A percentile compares a stretch with the other conserved stretches of the same genome.
phyloP scores from a whole-genome alignment of 2,113 vertebrate genomes.

The Triplophysa siluroides region DNA sequence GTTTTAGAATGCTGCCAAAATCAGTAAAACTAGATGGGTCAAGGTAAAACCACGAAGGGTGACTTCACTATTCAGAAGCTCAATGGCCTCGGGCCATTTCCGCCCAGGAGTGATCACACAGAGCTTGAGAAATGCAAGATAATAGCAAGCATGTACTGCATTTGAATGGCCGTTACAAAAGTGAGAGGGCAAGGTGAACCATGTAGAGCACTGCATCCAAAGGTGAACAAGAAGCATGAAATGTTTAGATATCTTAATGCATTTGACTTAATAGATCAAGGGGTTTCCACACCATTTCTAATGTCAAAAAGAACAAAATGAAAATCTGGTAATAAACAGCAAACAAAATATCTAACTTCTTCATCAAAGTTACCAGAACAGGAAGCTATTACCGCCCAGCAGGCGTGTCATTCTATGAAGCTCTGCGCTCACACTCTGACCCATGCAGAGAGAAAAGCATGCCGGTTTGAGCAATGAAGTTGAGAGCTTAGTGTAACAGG shows the following conservation, averaged over 20 bases:
- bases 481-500: constrained; percentile 27
- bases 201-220: background rate
- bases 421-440: constrained; percentile 30
- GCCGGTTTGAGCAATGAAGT: constrained; percentile 20
- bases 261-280: no score
- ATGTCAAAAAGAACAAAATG: background rate
- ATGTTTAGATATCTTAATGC: background rate
- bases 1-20: constrained; percentile 35
- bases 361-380: constrained; percentile 1
- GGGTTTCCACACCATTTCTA: background rate
- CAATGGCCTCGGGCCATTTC: background rate
- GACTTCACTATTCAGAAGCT: constrained; percentile 22
- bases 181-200: background rate
- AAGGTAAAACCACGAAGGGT: constrained; percentile 26
- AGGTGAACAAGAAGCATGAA: background rate
- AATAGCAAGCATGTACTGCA: background rate
- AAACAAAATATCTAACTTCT: background rate
- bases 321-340: background rate
- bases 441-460: constrained; percentile 40
- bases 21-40: constrained; percentile 46
- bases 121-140: constrained; percentile 1
- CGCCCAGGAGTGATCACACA: background rate
- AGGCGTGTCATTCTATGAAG: constrained; percentile 18
- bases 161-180: background rate
- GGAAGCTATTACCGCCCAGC: constrained; percentile 2